Evolutionary conservation across 2,797 vertebrate genomes (phyloP).

Genomic region (Rhinoraja longicauda): DNA sequence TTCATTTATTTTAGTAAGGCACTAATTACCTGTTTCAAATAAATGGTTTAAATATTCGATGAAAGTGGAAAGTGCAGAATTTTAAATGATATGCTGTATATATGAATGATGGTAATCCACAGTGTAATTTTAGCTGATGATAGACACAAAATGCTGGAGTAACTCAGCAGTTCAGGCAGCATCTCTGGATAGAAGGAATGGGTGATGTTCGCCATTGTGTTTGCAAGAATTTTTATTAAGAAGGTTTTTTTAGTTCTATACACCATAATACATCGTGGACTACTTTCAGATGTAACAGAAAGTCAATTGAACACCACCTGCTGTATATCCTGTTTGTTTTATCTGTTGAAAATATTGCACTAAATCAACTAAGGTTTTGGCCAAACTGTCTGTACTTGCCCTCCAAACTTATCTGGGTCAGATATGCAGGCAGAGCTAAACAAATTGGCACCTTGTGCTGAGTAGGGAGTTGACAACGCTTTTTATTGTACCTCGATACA

Average conservation of each 20-base stretch:
- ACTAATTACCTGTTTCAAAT: not conserved
- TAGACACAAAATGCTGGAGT: too few species aligned
- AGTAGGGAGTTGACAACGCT: too few species aligned
- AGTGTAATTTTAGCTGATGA: not conserved
- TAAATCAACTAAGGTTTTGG: too few species aligned
- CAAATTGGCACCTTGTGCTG: too few species aligned
- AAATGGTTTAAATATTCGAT: not conserved
- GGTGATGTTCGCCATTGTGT: not conserved
- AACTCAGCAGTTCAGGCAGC: too few species aligned
- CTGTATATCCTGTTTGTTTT: not conserved
- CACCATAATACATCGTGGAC: not conserved
- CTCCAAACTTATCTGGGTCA: too few species aligned
- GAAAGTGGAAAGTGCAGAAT: not conserved
- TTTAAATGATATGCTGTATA: not conserved
- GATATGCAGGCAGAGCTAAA: too few species aligned
- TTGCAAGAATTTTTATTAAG: not conserved
- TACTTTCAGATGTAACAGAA: not conserved
- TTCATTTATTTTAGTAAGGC: not conserved
- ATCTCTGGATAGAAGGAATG: too few species aligned
- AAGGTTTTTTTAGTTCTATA: not conserved
- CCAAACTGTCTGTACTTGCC: too few species aligned
- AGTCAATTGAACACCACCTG: not conserved
- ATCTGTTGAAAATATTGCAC: not conserved
- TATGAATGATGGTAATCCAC: not conserved
- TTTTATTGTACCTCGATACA: too few species aligned